Percentiles rank a stretch among this genome's conserved stretches.
phyloP scores from a whole-genome alignment of 2,888 invertebrate species.

The Rotaria macrura region DNA sequence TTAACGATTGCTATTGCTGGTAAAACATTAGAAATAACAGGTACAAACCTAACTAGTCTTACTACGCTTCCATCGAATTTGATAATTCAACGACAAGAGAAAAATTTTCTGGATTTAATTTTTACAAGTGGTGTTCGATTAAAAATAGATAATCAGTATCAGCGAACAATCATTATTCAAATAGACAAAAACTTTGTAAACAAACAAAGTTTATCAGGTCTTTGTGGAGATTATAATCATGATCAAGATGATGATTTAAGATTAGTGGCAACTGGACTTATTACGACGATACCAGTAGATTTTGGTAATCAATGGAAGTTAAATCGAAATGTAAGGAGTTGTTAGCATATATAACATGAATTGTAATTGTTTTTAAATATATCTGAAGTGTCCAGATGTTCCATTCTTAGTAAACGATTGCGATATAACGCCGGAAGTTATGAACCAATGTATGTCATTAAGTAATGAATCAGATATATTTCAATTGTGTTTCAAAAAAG shows the following conservation, averaged over 20 bases:
- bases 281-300: background rate
- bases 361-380: background rate
- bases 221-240: slow-evolving; percentile 32
- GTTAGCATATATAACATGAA: no score
- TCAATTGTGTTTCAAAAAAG: background rate
- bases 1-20: background rate
- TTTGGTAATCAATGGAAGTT: slow-evolving; percentile 30
- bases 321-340: slow-evolving; percentile 11
- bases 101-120: slow-evolving; percentile 13
- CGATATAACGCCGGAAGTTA: slow-evolving; percentile 11
- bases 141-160: slow-evolving; percentile 4
- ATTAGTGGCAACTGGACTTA: background rate
- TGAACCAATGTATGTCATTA: slow-evolving; percentile 31
- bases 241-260: background rate
- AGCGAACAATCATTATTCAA: slow-evolving; percentile 17
- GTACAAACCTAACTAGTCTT: background rate
- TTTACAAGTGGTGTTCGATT: slow-evolving; percentile 29
- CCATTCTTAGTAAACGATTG: slow-evolving; percentile 31
- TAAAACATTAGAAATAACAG: background rate
- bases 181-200: slow-evolving; percentile 19
- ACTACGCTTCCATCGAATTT: background rate
- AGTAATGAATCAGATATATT: background rate
- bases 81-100: slow-evolving; percentile 12
- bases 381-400: slow-evolving; percentile 28
- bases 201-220: slow-evolving; percentile 11